Evolutionary conservation across 2,113 vertebrate species (phyloP).

Genomic region (Brachyhypopomus occidentalis): DNA sequence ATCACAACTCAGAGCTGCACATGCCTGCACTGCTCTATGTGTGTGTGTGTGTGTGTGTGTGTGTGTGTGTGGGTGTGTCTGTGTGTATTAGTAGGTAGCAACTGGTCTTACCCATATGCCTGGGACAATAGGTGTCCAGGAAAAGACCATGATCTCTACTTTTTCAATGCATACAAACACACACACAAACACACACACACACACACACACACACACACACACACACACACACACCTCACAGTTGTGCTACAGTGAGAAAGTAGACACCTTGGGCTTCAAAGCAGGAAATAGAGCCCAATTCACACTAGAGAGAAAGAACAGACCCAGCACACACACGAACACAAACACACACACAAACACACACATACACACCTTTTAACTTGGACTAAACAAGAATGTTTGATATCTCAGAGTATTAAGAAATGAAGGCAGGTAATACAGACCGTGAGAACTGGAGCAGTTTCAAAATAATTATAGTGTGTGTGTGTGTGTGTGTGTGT

Average conservation of each 20-base stretch:
- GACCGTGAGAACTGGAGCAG: neutral
- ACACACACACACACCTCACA: conserved; percentile 30
- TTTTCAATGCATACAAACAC: conserved; percentile 2
- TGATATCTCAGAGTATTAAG: neutral
- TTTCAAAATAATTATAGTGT: neutral
- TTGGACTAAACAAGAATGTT: neutral
- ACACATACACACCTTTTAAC: conserved; percentile 1
- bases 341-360: conserved; percentile 5
- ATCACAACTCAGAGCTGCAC: conserved; percentile 45
- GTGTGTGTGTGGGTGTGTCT: neutral
- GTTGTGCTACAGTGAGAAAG: conserved; percentile 36
- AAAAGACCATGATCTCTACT: conserved; percentile 5
- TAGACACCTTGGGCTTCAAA: conserved; percentile 29
- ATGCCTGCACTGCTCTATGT: conserved; percentile 34
- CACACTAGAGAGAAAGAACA: conserved; percentile 34
- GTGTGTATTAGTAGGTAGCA: conserved; percentile 31
- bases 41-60: neutral
- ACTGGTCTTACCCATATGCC: conserved; percentile 30
- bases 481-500: neutral
- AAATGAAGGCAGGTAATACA: neutral
- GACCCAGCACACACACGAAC: neutral
- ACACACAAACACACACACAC: conserved; percentile 8
- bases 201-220: conserved; percentile 6
- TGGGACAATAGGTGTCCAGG: conserved; percentile 23
- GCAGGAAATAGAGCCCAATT: conserved; percentile 50